Base-by-base conservation (phyloP, 2,888 invertebrate genomes). In the Drosophila maculinotata region DNA sequence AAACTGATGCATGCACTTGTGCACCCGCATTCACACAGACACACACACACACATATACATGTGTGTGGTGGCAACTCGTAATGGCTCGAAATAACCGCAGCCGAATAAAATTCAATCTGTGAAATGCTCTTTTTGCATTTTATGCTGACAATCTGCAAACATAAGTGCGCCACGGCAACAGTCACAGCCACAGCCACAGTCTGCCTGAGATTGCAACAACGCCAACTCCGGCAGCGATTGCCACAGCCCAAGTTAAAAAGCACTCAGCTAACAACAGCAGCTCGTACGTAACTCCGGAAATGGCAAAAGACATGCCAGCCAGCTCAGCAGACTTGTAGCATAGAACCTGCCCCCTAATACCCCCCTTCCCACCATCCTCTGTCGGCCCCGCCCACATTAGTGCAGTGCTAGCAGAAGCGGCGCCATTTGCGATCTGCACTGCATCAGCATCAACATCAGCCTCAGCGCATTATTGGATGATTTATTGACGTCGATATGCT, bases 401-500 rank as follows among this genome's bases (percentile, higher is more conserved):
- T n/a, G n/a, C n/a, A n/a, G n/a, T n/a, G 26, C 45, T 42, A 28
- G 38, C 47, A 14, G 48, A 44, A 60, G 47, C 41, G 44, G 48
- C 52, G 63, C 72, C 78, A 77, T 77, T 80, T 77, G 59, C 59
- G 52, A 69, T 49, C 41, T 48, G 45, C 60, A 51, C 64, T 68
- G 76, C 58, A 23, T 20, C 44, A 52, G 10, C 20, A 36, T 3
- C 33, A 33, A 2, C 66, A 70, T 47, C 64, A 69, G 52, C 75
- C 74, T 74, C 87, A 69, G 76, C 75, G 85, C 88, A 90, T 90
- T 89, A 90, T 89, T 85, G 86, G 87, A 90, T 90, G 90, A 90
- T 90, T 90, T 90, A 90, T 90, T 90, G 90, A 88, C 87, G 90
- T 87, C 90, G 90, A 89, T 89, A 88, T 89, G 90, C 89, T 90